phyloP scores from a whole-genome alignment of 2,888 invertebrate species.

The Noctua comes region DNA sequence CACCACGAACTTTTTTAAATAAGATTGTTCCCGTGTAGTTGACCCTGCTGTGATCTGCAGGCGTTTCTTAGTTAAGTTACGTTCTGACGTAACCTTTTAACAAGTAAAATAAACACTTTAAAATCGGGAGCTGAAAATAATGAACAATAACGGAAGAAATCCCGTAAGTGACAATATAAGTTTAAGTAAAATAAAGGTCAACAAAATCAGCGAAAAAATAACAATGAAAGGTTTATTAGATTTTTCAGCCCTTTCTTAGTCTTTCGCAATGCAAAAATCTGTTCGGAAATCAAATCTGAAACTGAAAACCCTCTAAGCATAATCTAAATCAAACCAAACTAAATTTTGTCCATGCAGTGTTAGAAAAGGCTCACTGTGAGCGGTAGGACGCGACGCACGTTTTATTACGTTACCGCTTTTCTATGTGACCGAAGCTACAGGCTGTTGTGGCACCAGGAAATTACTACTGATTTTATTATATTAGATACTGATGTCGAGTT shows the following conservation, averaged over 20 bases:
- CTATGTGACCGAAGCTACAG: constrained; percentile 70
- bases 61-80: neutral
- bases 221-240: neutral
- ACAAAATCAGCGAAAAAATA: neutral
- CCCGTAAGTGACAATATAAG: too few species aligned
- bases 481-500: constrained; percentile 1
- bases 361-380: constrained; percentile 27
- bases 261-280: neutral
- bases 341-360: constrained; percentile 8
- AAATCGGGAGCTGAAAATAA: too few species aligned
- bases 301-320: neutral
- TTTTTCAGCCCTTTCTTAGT: neutral
- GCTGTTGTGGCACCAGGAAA: constrained; percentile 61
- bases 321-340: neutral
- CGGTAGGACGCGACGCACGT: constrained; percentile 73
- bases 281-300: neutral
- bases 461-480: constrained; percentile 26
- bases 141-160: too few species aligned
- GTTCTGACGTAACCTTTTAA: neutral
- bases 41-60: neutral
- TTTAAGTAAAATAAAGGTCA: neutral
- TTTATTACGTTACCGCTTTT: constrained; percentile 81
- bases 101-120: neutral
- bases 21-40: neutral
- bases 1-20: neutral